These are phyloP conservation scores for Miniopterus natalensis DNA, from an alignment of 2,113 vertebrate genomes.

Conservation along the genomic window DNA sequence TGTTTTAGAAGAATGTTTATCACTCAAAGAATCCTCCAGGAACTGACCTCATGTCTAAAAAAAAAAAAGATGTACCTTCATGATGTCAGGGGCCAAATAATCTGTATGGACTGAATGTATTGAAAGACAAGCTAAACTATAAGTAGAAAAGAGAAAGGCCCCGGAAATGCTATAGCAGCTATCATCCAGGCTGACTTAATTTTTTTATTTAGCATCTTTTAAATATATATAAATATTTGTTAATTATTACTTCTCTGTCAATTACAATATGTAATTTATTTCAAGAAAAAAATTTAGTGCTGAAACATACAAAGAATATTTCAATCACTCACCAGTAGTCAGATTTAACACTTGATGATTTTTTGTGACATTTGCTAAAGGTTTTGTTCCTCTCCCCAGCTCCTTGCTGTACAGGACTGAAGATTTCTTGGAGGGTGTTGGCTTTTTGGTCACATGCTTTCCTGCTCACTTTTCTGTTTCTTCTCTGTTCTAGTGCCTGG, in stretches of 20 bases:
- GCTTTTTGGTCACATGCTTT: neutral
- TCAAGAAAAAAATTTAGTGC: neutral
- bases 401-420: neutral
- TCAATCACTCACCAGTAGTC: neutral
- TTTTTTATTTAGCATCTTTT: neutral
- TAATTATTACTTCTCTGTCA: neutral
- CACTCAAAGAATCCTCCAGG: neutral
- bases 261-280: neutral
- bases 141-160: neutral
- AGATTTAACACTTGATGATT: neutral
- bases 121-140: neutral
- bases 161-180: neutral
- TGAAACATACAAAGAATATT: neutral
- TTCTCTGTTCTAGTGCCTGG: neutral
- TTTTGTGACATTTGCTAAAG: neutral
- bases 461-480: neutral
- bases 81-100: neutral
- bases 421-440: neutral
- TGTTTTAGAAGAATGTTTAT: neutral
- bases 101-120: neutral
- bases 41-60: neutral
- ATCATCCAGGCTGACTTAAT: neutral
- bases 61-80: neutral
- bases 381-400: neutral
- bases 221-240: neutral